Base-by-base conservation (phyloP, 2,888 invertebrate species). In the Drosophila austrosaltans region DNA sequence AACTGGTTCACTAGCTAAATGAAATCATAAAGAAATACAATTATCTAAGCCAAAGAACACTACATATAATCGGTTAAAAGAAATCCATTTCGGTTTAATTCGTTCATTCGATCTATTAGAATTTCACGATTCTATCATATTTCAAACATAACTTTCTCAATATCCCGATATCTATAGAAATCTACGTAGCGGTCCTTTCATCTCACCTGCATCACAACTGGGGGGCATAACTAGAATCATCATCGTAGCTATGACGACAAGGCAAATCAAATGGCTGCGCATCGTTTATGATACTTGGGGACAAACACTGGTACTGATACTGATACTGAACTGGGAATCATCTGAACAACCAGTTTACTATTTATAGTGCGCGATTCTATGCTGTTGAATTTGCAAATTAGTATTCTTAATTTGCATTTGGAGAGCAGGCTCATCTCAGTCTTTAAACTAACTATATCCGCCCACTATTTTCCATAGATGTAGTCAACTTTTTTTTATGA, bases 1-100 rank as follows among this genome's bases (percentile, higher is more conserved):
- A 10, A 91, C 85, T 4, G 91, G 91, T 40, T 90, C 84, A 12
- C 78, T 79, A 7, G 60, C 90, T 84, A 56, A 12, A 48, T 25
- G 1, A 36, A 7, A 54, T n/a, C 4, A 3, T 7, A 6, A 6
- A 30, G 28, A 30, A 30, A 30, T 6, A 4, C 5, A 30, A 22
- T 2, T 25, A 4, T 5, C 4, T 28, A 28, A 28, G 0, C 30
- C 3, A 30, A 30, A 30, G 1, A 3, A 30, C 30, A 30, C 30
- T 30, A 30, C 6, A 30, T 6, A 5, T 30, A 30, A 30, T 30
- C 30, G 30, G 5, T 3, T 30, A 30, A 3, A 30, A 5, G 30
- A 30, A 30, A 30, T 30, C 30, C 0, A 1, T 5, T 10, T 1
- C 3, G 4, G 8, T 30, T 4, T 30, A 5, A 6, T 30, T 30